These are phyloP conservation scores for Otocyon megalotis DNA, from an alignment of 2,113 vertebrate genomes.

Conservation along the genomic window DNA sequence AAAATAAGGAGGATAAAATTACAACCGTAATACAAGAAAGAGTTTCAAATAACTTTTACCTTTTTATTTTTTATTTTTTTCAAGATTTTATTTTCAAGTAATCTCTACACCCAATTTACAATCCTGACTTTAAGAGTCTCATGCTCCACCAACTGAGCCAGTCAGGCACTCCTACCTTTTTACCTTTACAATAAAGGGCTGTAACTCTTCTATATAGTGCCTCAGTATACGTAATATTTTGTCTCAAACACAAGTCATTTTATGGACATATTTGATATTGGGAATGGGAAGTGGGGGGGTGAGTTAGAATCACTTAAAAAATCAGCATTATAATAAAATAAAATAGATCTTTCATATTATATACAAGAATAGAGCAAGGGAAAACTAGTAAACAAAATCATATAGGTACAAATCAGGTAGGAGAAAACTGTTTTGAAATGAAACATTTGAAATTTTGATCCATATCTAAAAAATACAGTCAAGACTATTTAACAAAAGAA, in stretches of 20 bases:
- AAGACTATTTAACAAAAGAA: slow-evolving; percentile 20
- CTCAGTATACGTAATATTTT: not conserved
- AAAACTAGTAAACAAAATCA: slow-evolving; percentile 34
- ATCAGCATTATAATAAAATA: not conserved
- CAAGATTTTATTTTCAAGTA: not conserved
- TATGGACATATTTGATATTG: not conserved
- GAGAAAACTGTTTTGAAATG: slow-evolving; percentile 20
- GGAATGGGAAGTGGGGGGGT: not conserved
- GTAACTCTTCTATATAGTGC: not conserved
- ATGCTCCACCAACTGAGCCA: not conserved
- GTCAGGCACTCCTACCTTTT: not conserved
- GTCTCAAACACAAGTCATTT: not conserved
- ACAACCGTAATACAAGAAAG: not conserved
- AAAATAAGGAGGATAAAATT: not conserved
- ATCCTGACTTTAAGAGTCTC: not conserved
- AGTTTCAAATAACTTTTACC: not conserved
- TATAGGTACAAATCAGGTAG: not conserved
- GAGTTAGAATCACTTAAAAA: slow-evolving; percentile 20
- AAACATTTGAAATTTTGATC: slow-evolving; percentile 42
- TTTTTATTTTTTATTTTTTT: not conserved
- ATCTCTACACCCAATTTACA: not conserved
- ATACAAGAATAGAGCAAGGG: not conserved
- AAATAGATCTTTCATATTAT: not conserved
- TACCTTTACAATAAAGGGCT: not conserved
- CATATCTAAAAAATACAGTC: not conserved